Conservation (phyloP, 2,888 invertebrate species). For the Chrysolina haemoptera region DNA sequence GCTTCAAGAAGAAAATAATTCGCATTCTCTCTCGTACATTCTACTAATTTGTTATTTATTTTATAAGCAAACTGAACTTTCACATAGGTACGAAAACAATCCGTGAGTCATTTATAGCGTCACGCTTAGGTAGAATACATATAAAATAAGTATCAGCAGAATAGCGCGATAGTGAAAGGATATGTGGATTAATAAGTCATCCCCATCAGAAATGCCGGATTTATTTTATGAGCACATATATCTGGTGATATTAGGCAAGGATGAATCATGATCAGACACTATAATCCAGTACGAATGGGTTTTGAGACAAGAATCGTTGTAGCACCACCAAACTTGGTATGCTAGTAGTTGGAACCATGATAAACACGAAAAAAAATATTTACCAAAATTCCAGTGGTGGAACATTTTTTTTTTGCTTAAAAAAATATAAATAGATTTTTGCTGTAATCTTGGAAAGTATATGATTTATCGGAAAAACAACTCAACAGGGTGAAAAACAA, state of each 20-base stretch:
- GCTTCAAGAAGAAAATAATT: neutral
- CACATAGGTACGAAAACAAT: constrained; percentile 1
- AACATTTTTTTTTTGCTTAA: too few species aligned
- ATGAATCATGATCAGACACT: neutral
- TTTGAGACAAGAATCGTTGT: too few species aligned
- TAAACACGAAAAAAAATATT: too few species aligned
- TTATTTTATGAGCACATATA: too few species aligned
- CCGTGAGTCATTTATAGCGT: constrained; percentile 1
- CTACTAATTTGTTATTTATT: constrained; percentile 12
- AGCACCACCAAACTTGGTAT: too few species aligned
- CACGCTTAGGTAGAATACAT: constrained; percentile 3
- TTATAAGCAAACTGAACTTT: constrained; percentile 8
- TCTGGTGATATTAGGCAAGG: neutral
- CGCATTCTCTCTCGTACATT: constrained; percentile 6
- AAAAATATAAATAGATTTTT: too few species aligned
- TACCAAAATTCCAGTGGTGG: too few species aligned
- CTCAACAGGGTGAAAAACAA: too few species aligned
- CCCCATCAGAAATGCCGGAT: neutral
- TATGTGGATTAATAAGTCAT: constrained; percentile 11
- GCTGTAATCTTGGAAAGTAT: too few species aligned
- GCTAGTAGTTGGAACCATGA: too few species aligned
- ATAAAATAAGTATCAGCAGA: constrained; percentile 1
- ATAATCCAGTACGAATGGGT: too few species aligned
- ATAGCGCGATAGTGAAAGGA: constrained; percentile 7
- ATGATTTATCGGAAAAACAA: too few species aligned